These are phyloP conservation scores for Trichosurus vulpecula DNA, from an alignment of 2,797 vertebrate genomes.

Conservation along the genomic window DNA sequence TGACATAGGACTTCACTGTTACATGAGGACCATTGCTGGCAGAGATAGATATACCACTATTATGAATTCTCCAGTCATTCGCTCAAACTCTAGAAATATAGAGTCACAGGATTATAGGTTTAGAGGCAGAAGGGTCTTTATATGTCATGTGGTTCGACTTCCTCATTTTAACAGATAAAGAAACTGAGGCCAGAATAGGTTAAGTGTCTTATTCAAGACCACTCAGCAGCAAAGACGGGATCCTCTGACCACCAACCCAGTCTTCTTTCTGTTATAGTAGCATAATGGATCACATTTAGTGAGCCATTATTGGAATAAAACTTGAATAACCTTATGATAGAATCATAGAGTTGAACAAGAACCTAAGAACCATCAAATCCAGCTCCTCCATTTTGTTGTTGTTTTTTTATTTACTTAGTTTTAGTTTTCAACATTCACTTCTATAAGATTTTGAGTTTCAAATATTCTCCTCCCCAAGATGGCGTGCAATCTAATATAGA, in stretches of 20 bases:
- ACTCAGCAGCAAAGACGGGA: background rate
- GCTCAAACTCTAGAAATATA: background rate
- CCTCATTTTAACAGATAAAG: background rate
- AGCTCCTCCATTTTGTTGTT: background rate
- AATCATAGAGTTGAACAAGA: background rate
- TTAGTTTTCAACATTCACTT: too few relatives aligned
- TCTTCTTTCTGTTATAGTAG: background rate
- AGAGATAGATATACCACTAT: background rate
- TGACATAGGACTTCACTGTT: background rate
- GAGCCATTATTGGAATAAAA: background rate
- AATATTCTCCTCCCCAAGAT: too few relatives aligned
- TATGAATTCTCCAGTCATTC: background rate
- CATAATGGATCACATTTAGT: background rate
- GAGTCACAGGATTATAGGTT: background rate
- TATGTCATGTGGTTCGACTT: background rate
- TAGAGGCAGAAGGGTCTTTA: background rate
- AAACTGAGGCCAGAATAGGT: background rate
- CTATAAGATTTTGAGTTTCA: too few relatives aligned
- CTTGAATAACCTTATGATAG: background rate
- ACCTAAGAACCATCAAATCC: background rate
- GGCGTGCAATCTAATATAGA: too few relatives aligned
- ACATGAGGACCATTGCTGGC: background rate
- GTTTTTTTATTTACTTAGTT: too few relatives aligned
- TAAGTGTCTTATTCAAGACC: background rate
- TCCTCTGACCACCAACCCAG: background rate